phyloP scores from a whole-genome alignment of 2,797 vertebrate species.

The Alcedo atthis region DNA sequence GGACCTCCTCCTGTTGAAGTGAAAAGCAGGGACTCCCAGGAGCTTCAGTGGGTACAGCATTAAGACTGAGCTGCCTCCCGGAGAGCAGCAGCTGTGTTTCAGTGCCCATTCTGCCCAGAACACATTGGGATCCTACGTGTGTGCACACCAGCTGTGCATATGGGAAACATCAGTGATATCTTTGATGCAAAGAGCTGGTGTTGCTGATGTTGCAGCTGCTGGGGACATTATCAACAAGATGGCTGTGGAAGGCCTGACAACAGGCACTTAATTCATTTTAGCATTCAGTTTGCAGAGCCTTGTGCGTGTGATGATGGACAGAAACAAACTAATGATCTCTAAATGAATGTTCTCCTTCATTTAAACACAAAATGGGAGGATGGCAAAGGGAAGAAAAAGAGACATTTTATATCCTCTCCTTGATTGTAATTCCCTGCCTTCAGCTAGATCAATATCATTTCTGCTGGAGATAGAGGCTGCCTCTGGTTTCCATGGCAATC shows the following conservation, averaged over 20 bases:
- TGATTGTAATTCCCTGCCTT: conserved; percentile 62
- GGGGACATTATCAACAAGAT: conserved; percentile 11
- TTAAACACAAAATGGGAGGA: conserved; percentile 44
- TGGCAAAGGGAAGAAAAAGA: background rate
- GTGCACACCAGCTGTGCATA: background rate
- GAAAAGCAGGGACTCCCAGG: background rate
- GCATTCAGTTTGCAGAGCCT: conserved; percentile 17
- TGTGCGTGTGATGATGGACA: background rate
- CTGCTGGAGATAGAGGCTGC: conserved; percentile 67
- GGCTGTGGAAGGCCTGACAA: conserved; percentile 15
- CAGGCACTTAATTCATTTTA: conserved; percentile 44
- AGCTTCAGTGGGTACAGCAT: background rate
- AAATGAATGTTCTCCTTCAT: conserved; percentile 52
- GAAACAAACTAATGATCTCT: conserved; percentile 45
- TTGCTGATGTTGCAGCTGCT: background rate
- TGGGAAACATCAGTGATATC: background rate
- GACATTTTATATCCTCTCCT: conserved; percentile 50
- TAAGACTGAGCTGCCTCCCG: background rate
- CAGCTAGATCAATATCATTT: conserved; percentile 71
- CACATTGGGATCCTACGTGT: background rate
- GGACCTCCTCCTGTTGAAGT: background rate
- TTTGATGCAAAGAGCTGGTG: conserved; percentile 6
- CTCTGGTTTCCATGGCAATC: conserved; percentile 80
- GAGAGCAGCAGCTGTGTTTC: background rate
- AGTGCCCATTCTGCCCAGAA: background rate